A percentile compares a stretch with the other conserved stretches of the same genome.
These are phyloP conservation scores for Chrysogorgia sp. DNA, from an alignment of 92 coral and sea anemone genomes.

Conservation along the genomic window DNA sequence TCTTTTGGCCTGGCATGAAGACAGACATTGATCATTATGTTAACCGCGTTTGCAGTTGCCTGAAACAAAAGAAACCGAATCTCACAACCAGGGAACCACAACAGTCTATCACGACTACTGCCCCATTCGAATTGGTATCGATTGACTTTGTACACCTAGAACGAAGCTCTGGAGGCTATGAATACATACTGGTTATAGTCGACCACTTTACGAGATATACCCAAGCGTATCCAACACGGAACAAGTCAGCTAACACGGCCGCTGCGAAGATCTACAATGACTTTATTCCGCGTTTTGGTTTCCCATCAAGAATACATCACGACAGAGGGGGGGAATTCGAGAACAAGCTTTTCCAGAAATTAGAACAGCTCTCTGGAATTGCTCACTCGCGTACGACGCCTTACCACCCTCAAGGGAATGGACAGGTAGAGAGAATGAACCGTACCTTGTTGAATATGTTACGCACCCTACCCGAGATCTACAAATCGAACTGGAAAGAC, in stretches of 20 bases:
- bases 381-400: slow-evolving; percentile 11
- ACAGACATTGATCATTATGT: slow-evolving; percentile 28
- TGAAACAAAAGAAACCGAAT: slow-evolving; percentile 16
- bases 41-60: slow-evolving; percentile 21
- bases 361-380: slow-evolving; percentile 28
- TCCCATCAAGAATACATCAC: slow-evolving; percentile 6
- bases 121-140: not conserved
- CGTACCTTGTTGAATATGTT: slow-evolving; percentile 16
- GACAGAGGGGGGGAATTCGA: too few species aligned
- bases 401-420: slow-evolving; percentile 26
- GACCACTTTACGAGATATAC: not conserved
- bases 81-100: slow-evolving; percentile 3
- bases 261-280: too few species aligned
- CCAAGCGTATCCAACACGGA: slow-evolving; percentile 17
- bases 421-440: slow-evolving; percentile 15
- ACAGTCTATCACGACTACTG: not conserved
- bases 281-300: slow-evolving; percentile 5
- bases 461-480: slow-evolving; percentile 2
- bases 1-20: slow-evolving; percentile 36
- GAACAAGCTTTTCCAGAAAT: not conserved
- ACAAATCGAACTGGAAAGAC: slow-evolving; percentile 29
- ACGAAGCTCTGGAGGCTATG: slow-evolving; percentile 21
- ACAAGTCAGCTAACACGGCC: slow-evolving; percentile 11
- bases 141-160: slow-evolving; percentile 17
- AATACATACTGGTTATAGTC: slow-evolving; percentile 10